Conservation (phyloP, 2,113 vertebrate genomes). For the Mus pahari region DNA sequence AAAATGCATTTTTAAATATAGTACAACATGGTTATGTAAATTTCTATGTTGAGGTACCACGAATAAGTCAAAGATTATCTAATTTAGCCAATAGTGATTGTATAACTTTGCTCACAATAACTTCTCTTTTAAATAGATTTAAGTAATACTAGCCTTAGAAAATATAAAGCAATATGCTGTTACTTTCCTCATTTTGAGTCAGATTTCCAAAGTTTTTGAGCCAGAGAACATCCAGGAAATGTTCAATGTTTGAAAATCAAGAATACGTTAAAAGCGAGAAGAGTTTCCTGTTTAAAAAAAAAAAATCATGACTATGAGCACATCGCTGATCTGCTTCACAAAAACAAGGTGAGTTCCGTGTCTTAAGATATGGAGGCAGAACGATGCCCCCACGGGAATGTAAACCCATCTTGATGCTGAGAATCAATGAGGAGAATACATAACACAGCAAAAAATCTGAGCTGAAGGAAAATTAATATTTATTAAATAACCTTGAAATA, state of each 20-base stretch:
- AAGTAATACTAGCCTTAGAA: background rate
- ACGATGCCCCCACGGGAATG: background rate
- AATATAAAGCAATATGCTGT: background rate
- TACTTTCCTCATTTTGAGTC: background rate
- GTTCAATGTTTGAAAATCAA: background rate
- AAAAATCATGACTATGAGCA: background rate
- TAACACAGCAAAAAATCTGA: background rate
- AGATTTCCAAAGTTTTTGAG: background rate
- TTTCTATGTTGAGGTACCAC: background rate
- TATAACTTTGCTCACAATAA: background rate
- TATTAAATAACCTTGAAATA: slow-evolving; percentile 21
- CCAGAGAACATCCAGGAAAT: background rate
- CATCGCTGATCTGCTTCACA: background rate
- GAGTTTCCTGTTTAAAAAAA: background rate
- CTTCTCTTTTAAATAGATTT: background rate
- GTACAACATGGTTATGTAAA: background rate
- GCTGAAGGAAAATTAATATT: background rate
- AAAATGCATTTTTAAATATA: slow-evolving; percentile 10
- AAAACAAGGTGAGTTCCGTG: background rate
- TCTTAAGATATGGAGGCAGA: background rate
- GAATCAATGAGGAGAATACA: background rate
- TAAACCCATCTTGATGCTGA: background rate
- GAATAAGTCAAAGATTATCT: background rate
- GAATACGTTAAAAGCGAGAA: background rate
- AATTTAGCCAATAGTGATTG: background rate